Base-by-base conservation (phyloP, 2,113 vertebrate genomes). In the Neomonachus schauinslandi region DNA sequence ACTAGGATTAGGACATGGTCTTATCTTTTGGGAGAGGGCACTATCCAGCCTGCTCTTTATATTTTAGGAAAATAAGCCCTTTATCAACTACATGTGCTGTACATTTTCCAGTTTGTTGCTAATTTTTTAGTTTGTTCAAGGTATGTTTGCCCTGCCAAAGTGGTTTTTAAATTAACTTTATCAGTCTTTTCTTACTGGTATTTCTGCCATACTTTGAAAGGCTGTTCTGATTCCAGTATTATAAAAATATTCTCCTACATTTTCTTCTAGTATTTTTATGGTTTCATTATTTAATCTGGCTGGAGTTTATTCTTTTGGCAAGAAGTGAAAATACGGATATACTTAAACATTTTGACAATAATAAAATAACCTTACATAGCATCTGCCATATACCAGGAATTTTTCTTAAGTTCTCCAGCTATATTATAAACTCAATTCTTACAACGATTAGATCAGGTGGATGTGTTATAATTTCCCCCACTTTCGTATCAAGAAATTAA, bases 71-170 rank as follows among this genome's bases (percentile, higher is more conserved):
- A n/a, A 88, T 69, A 69, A 67, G 22, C 59, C 28, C 67, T 87
- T 94, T 79, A 67, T 80, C 39, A 65, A 55, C 15, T 16, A 71
- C 39, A 71, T 36, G 31, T 61, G 67, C 74, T 59, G 24, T 81
- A 71, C n/a, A 28, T 71, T 59, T 94, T 80, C 51, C 53, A 81
- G 13, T 72, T 55, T 77, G 71, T 67, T 80, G 49, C 16, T 4
- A 21, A 42, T 69, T 39, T 94, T 82, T 79, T 67, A 76, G 57
- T 69, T 87, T 79, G 83, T 69, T 94, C 84, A 86, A 93, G n/a
- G 19, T 55, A n/a, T 76, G 55, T 85, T 84, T 63, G 42, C 24
- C 55, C 71, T 63, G 91, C 71, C 26, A 57, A 57, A 19, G 46
- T 79, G 0, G 21, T 57, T 87, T 79, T 67, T 33, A 94, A 79